These are phyloP conservation scores for Lutjanus argentimaculatus DNA, from an alignment of 2,797 vertebrate species.

Conservation along the genomic window DNA sequence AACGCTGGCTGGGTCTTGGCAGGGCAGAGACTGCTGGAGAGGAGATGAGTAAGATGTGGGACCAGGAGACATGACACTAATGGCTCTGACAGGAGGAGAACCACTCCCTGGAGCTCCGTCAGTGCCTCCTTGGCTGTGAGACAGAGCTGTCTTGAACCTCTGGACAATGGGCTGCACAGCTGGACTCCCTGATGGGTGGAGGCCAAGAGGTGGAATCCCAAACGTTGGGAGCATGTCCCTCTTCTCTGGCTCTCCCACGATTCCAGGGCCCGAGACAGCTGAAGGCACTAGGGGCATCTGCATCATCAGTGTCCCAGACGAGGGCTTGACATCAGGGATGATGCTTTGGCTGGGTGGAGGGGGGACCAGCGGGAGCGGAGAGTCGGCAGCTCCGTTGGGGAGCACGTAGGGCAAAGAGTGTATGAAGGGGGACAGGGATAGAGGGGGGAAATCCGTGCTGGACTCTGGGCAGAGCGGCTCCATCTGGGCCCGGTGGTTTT, in stretches of 20 bases:
- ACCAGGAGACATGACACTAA: conserved; percentile 86
- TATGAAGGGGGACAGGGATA: conserved; percentile 83
- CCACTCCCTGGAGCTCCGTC: conserved; percentile 75
- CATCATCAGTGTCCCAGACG: conserved; percentile 84
- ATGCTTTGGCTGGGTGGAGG: conserved; percentile 66
- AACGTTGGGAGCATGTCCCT: conserved; percentile 88
- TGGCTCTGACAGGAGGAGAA: conserved; percentile 70
- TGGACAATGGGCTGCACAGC: conserved; percentile 89
- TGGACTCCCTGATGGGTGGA: conserved; percentile 75
- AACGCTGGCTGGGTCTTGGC: conserved; percentile 73
- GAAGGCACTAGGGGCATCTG: conserved; percentile 79
- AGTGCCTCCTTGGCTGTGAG: conserved; percentile 62
- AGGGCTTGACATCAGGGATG: conserved; percentile 85
- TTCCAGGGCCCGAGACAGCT: conserved; percentile 78
- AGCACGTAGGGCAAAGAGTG: conserved; percentile 88
- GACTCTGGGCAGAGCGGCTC: conserved; percentile 68
- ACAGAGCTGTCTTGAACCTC: conserved; percentile 87
- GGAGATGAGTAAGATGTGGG: conserved; percentile 83
- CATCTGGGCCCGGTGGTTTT: conserved; percentile 37
- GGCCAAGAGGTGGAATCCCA: conserved; percentile 83
- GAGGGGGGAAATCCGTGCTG: conserved; percentile 83
- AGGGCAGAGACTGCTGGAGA: conserved; percentile 64
- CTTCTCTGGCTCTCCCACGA: conserved; percentile 81
- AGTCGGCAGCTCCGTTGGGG: conserved; percentile 85
- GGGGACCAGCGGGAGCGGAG: conserved; percentile 76